phyloP scores from a whole-genome alignment of 1,140 invertebrate genomes.

The Argopecten irradians region DNA sequence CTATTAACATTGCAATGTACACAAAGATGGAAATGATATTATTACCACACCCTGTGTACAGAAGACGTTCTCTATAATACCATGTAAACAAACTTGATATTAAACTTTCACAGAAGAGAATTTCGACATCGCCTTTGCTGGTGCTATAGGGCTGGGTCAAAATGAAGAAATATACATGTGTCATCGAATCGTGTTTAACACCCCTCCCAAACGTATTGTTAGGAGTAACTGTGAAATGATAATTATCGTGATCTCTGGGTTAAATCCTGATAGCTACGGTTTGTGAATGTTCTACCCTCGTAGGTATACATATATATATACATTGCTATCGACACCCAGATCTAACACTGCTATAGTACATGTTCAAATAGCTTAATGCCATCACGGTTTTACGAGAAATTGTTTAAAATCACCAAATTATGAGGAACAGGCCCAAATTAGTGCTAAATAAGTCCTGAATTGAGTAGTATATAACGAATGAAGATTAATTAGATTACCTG shows the following conservation, averaged over 20 bases:
- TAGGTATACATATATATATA: neutral
- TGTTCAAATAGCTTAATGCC: neutral
- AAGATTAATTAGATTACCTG: neutral
- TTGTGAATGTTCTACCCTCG: neutral
- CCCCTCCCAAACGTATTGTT: neutral
- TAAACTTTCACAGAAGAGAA: neutral
- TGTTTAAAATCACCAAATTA: neutral
- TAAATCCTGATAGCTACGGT: slow-evolving; percentile 5
- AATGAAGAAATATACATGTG: neutral
- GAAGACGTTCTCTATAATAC: neutral
- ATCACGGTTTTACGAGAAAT: neutral
- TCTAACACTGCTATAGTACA: neutral
- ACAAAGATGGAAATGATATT: neutral
- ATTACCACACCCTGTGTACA: neutral
- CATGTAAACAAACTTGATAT: neutral
- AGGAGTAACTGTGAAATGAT: neutral
- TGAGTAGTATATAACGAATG: neutral
- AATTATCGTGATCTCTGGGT: neutral
- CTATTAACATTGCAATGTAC: neutral
- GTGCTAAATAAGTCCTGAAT: neutral
- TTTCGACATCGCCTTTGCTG: neutral
- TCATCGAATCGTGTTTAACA: neutral
- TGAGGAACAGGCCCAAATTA: neutral
- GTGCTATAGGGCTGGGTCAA: neutral
- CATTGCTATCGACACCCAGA: neutral